Conservation (phyloP, 2,113 vertebrate genomes). For the Myrmecobius fasciatus region DNA sequence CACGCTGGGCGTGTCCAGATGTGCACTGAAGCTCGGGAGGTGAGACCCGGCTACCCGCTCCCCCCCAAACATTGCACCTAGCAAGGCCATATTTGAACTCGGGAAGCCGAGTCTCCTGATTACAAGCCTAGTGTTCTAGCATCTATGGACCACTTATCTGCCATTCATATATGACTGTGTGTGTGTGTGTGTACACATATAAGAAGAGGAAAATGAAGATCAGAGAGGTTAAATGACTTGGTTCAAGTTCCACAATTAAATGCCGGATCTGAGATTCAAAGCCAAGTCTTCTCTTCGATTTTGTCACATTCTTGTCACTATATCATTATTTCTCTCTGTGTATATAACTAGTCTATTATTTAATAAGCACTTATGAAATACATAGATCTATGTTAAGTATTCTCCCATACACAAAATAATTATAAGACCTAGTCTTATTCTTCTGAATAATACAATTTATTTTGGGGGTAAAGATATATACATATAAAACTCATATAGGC, state of each 20-base stretch:
- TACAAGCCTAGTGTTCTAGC: not conserved
- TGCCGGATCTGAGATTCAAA: not conserved
- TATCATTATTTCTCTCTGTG: not conserved
- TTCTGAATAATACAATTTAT: not conserved
- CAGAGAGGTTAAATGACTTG: not conserved
- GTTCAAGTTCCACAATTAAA: not conserved
- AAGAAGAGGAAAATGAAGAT: not conserved
- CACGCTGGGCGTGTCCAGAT: too few relatives aligned
- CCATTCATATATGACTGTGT: not conserved
- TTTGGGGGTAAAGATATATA: not conserved
- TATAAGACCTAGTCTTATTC: not conserved
- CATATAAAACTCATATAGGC: not conserved
- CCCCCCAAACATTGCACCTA: too few relatives aligned
- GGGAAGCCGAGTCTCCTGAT: not conserved
- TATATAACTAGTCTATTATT: not conserved
- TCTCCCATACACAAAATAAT: not conserved
- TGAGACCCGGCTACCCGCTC: too few relatives aligned
- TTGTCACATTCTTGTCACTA: not conserved
- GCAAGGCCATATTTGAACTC: not conserved
- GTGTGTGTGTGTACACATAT: not conserved
- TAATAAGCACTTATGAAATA: not conserved
- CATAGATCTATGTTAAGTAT: not conserved
- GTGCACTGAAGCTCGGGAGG: too few relatives aligned
- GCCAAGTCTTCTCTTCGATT: not conserved
- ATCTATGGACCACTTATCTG: not conserved